phyloP scores from a whole-genome alignment of 2,888 invertebrate genomes.

The Eutolmus rufibarbis region DNA sequence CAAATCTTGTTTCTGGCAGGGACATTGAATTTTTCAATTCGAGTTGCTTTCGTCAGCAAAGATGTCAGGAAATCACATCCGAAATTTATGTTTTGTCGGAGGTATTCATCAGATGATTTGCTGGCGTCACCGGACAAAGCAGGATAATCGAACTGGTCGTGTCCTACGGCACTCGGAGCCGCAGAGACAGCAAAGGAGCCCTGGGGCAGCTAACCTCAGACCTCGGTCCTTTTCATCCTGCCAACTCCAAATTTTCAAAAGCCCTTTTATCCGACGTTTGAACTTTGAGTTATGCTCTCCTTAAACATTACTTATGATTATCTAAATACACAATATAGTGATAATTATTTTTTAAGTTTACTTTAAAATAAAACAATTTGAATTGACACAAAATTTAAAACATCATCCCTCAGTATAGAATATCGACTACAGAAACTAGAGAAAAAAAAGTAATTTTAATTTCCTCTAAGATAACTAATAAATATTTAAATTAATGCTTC shows the following conservation, averaged over 20 bases:
- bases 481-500: no score
- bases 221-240: not conserved
- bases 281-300: not conserved
- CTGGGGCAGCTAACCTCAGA: not conserved
- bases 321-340: no score
- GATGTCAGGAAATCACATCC: conserved; percentile 1
- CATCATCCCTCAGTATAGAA: no score
- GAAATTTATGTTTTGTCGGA: conserved; percentile 28
- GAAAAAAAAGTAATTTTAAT: no score
- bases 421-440: no score
- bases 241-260: not conserved
- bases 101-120: conserved; percentile 19
- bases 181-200: not conserved
- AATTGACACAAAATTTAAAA: no score
- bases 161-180: not conserved
- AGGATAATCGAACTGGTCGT: not conserved
- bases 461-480: no score
- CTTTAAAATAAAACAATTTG: no score
- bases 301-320: not conserved
- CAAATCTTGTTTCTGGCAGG: conserved; percentile 32
- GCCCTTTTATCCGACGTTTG: no score
- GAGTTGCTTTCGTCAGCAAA: not conserved
- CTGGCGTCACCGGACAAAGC: not conserved
- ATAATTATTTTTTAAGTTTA: no score
- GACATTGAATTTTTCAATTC: conserved; percentile 24